A percentile compares a stretch with the other conserved stretches of the same genome.
These are phyloP conservation scores for Drosophila barbarae DNA, from an alignment of 2,888 invertebrate genomes.

Conservation along the genomic window DNA sequence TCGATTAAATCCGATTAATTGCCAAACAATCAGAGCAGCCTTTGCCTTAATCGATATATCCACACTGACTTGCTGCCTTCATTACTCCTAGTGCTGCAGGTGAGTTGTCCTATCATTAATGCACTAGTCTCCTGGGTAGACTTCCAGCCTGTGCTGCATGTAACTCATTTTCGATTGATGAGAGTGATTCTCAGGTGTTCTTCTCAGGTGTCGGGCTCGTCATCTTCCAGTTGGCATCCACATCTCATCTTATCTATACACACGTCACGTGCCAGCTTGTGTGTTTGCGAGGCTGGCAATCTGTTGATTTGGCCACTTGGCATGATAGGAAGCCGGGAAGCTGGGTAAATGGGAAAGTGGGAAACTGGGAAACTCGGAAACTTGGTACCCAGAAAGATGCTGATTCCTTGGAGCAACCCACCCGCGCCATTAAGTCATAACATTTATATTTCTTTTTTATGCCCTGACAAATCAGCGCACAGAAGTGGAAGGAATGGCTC, in stretches of 20 bases:
- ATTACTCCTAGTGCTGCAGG: neutral
- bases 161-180: slow-evolving; percentile 16
- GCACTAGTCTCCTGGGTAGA: neutral
- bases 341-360: neutral
- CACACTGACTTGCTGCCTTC: neutral
- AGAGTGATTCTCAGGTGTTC: slow-evolving; percentile 13
- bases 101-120: slow-evolving; percentile 5
- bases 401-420: slow-evolving; percentile 4
- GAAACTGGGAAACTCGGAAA: neutral
- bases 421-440: slow-evolving; percentile 30
- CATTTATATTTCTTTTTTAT: slow-evolving; percentile 37
- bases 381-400: slow-evolving; percentile 9
- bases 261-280: slow-evolving; percentile 8
- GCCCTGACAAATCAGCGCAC: slow-evolving; percentile 46
- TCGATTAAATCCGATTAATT: neutral
- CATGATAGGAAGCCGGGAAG: slow-evolving; percentile 1
- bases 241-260: slow-evolving; percentile 11
- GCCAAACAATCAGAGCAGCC: neutral
- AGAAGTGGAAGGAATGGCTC: slow-evolving; percentile 31
- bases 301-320: slow-evolving; percentile 52
- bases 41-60: neutral
- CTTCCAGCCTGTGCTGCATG: neutral
- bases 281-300: slow-evolving; percentile 24
- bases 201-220: slow-evolving; percentile 5
- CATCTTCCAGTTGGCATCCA: slow-evolving; percentile 14